Evolutionary conservation across 1,140 invertebrate species (phyloP), one percentile per base, ranked within the genome.

Genomic region (Trichonephila clavata): DNA sequence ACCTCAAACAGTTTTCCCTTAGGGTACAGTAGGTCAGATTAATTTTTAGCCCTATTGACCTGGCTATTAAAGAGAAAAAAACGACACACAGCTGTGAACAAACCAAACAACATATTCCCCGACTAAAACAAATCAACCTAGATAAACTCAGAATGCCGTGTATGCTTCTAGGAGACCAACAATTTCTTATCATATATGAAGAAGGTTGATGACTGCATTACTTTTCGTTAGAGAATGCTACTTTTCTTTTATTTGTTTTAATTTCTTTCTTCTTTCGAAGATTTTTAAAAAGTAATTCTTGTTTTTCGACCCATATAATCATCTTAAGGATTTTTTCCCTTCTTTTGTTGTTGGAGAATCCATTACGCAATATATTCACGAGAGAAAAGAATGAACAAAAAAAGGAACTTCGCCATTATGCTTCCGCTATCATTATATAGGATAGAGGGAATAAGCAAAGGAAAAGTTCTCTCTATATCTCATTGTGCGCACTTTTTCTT

Each of bases 21-120:
- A 60, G 84, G 84, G 59, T 61, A 57, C 77, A 81, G 89, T 90
- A 90, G 89, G 89, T 90, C 89, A 90, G 77, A 90, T 90, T 90
- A 80, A 90, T 90, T 90, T 81, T 60, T 43, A 39, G 89, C 24
- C 59, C 77, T 81, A 81, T 90, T 90, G 89, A 90, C 89, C 89
- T 81, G 89, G 77, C 68, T 60, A 90, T 89, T 90, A 81, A 63
- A 63, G 20, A 87, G 7, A 63, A 87, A 63, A 87, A 87, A 83
- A 59, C 50, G 50, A 77, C 7, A 24, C 81, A 59, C 81, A 83
- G 81, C 81, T 83, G 81, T 83, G 81, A 57, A 77, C 27, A 77
- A 83, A 83, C 81, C 63, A 89, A 89, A 43, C 86, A 57, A 57
- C 60, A 39, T 71, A 71, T 32, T 71, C 24, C n/a, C 10, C 32